phyloP scores from a whole-genome alignment of 1,140 invertebrate species.

The Solen grandis region DNA sequence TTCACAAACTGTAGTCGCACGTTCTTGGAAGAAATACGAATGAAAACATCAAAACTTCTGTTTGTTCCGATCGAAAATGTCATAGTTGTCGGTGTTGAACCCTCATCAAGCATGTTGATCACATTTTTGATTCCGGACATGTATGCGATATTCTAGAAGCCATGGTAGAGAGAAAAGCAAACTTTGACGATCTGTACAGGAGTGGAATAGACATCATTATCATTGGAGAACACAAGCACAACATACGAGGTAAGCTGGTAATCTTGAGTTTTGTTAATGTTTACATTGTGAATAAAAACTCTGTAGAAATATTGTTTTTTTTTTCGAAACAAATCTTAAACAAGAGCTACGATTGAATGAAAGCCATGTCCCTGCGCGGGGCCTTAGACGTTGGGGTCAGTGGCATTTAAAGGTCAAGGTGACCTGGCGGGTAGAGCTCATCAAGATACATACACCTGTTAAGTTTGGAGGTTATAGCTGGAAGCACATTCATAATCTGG shows the following conservation, averaged over 20 bases:
- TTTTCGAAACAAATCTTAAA: no score
- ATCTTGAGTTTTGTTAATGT: no score
- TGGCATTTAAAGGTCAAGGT: no score
- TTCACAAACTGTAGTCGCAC: background rate
- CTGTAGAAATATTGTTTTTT: no score
- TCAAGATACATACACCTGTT: no score
- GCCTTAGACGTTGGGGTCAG: no score
- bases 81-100: conserved; percentile 5
- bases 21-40: background rate
- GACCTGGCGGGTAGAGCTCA: no score
- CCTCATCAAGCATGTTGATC: conserved; percentile 4
- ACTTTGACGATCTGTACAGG: background rate
- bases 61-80: background rate
- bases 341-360: no score
- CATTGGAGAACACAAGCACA: background rate
- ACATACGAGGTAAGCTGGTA: background rate
- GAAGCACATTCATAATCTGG: no score
- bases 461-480: no score
- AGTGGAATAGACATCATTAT: background rate
- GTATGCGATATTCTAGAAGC: background rate
- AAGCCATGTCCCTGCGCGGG: no score
- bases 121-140: background rate
- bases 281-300: no score
- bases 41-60: background rate
- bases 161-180: background rate